Base-by-base conservation (phyloP, 2,797 vertebrate genomes). In the Hemitrygon akajei region DNA sequence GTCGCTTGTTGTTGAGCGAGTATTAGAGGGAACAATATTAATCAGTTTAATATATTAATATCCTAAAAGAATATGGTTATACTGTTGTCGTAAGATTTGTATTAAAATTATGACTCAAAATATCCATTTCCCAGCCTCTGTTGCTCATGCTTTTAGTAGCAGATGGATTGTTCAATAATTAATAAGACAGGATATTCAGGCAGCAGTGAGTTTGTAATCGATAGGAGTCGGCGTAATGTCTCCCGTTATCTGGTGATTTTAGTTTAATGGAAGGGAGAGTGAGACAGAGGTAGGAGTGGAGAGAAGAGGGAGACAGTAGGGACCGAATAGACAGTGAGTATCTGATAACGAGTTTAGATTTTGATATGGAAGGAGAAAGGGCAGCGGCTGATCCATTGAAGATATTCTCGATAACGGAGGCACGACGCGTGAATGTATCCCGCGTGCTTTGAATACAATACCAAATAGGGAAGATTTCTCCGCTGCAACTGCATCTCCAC, bases 111-210 rank as follows among this genome's bases (percentile, higher is more conserved):
- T 76, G 69, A 75, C 71, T 47, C 56, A 56, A 75, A 93, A 47
- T 93, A 76, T 76, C 69, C 27, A 75, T 25, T 37, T 27, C 89
- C 89, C 89, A 73, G 37, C 10, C 20, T 91, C 66, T 91, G 63
- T 7, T 92, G 47, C 37, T 75, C 40, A 16, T 56, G 37, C 27
- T 75, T 30, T 94, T 94, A 95, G 95, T 94, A 94, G 94, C 95
- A 94, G 95, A 96, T 94, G 94, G 96, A 95, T 77, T 94, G 94
- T 96, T 97, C 96, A 96, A 97, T 97, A 96, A 97, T 97, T 97
- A 96, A 97, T 97, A 96, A 97, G 96, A 94, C 95, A 94, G 95
- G 95, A 95, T 95, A 95, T 94, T 94, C 95, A 95, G 95, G 95
- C 93, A 96, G 95, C 94, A 20, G 94, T 91, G 95, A 95, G 94